Evolutionary conservation across 2,888 invertebrate genomes (phyloP).

Genomic region (Netelia virgata): DNA sequence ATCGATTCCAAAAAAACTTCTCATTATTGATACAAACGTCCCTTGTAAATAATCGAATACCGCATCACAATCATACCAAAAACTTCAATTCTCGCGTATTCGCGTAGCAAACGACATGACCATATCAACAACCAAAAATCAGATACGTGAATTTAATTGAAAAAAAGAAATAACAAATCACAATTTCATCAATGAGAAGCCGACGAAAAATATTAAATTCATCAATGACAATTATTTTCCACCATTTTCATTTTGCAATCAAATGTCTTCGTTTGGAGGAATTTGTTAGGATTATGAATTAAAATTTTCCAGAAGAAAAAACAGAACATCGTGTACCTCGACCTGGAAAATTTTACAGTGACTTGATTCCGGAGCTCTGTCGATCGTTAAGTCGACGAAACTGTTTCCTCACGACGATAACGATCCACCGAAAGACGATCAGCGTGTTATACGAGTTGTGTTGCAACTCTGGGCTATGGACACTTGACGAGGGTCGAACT

Average conservation of each 20-base stretch:
- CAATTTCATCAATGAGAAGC: background rate
- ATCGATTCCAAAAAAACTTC: background rate
- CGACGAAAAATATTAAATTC: background rate
- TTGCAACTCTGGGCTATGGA: background rate
- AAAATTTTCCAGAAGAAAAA: background rate
- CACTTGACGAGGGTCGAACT: no score
- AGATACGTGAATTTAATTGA: background rate
- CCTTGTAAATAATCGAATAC: slow-evolving; percentile 49
- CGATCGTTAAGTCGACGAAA: slow-evolving; percentile 3
- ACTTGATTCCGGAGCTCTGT: background rate
- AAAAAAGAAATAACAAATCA: no score
- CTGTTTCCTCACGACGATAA: slow-evolving; percentile 6
- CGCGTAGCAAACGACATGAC: slow-evolving; percentile 59
- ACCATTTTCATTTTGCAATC: background rate
- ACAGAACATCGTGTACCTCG: no score
- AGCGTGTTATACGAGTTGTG: background rate
- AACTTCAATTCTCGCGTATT: slow-evolving; percentile 55
- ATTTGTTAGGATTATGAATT: background rate
- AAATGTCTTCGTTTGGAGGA: background rate
- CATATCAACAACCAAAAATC: slow-evolving; percentile 31
- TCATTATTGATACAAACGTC: background rate
- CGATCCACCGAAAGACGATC: slow-evolving; percentile 24
- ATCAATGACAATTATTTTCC: background rate
- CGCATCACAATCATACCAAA: slow-evolving; percentile 56
- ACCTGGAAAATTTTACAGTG: background rate